phyloP scores from a whole-genome alignment of 1,140 invertebrate species.

The Pentalonia nigronervosa region DNA sequence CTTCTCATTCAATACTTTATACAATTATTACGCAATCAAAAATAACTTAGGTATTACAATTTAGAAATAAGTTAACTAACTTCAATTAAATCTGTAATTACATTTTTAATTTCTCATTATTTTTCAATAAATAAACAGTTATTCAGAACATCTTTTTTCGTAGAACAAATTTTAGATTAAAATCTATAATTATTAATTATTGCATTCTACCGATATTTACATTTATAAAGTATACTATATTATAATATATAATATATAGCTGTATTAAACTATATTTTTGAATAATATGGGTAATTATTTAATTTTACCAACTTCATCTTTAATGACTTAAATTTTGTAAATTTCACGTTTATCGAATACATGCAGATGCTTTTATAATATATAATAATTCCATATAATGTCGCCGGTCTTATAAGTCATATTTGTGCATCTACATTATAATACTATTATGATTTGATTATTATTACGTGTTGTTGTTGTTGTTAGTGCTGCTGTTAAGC shows the following conservation, averaged over 20 bases:
- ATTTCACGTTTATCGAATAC: not conserved
- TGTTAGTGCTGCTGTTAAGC: not conserved
- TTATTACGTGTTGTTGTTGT: conserved; percentile 32
- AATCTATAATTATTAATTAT: not conserved
- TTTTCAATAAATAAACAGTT: conserved; percentile 5
- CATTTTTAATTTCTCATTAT: not conserved
- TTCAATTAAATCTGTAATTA: not conserved
- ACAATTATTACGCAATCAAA: not conserved
- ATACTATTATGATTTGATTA: conserved; percentile 28
- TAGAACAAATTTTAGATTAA: not conserved
- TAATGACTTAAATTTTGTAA: not conserved
- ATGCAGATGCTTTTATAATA: not conserved
- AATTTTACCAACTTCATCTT: not conserved
- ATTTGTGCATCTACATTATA: not conserved
- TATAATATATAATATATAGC: too few species aligned
- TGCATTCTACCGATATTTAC: not conserved
- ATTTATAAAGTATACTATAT: too few species aligned
- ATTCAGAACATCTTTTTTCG: not conserved
- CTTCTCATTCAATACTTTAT: not conserved
- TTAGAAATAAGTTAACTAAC: not conserved
- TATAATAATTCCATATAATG: not conserved
- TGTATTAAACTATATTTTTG: not conserved
- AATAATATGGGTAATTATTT: not conserved
- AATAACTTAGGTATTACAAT: not conserved
- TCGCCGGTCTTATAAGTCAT: not conserved